Evolutionary conservation across 2,888 invertebrate species (phyloP).

Genomic region (Biston betularia): DNA sequence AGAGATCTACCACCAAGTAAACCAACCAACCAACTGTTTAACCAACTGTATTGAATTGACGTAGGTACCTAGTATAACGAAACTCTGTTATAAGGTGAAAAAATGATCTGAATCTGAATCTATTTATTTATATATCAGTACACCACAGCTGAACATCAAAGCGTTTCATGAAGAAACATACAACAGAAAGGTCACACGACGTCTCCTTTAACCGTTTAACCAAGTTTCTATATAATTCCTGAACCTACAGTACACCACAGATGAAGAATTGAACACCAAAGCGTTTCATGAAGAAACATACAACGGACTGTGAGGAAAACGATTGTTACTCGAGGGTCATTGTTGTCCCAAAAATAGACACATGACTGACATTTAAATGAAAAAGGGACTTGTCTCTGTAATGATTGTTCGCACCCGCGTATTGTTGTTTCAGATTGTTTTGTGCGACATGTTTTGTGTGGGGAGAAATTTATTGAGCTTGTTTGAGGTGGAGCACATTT

Average conservation of each 20-base stretch:
- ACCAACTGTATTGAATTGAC: too few species aligned
- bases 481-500: conserved; percentile 28
- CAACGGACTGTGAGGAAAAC: conserved; percentile 16
- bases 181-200: too few species aligned
- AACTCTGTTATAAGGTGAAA: too few species aligned
- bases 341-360: conserved; percentile 38
- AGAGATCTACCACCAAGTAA: too few species aligned
- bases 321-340: conserved; percentile 33
- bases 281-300: background rate
- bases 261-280: background rate
- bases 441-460: conserved; percentile 41
- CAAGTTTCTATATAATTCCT: too few species aligned
- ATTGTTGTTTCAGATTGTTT: conserved; percentile 43
- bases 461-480: conserved; percentile 39
- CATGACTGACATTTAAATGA: conserved; percentile 39
- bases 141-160: too few species aligned
- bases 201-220: too few species aligned
- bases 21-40: too few species aligned
- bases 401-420: conserved; percentile 38
- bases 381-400: conserved; percentile 35
- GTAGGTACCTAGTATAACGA: too few species aligned
- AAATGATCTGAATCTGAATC: too few species aligned
- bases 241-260: background rate
- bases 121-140: too few species aligned
- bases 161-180: too few species aligned